Evolutionary conservation across 2,113 vertebrate genomes (phyloP), one percentile per base, ranked within the genome.

Genomic region (Sphaerodactylus townsendi): DNA sequence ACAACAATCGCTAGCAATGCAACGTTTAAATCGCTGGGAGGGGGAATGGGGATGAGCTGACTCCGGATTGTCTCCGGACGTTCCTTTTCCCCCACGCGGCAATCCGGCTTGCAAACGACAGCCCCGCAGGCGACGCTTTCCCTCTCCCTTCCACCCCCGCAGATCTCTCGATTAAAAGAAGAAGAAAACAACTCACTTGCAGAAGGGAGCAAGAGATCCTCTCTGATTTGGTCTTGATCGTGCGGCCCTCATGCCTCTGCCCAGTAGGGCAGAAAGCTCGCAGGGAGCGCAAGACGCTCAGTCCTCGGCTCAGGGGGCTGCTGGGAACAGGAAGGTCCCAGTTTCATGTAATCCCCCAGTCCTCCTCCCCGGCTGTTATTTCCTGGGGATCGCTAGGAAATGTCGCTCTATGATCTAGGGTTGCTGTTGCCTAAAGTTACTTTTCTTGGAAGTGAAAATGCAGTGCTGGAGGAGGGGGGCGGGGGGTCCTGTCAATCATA

Each of bases 301-400:
- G 46, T 39, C 64, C 74, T 33, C 13, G 4, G 69, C 19, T 84
- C 74, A 46, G 56, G 75, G 75, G 84, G 84, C 21, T 78, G 76
- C 87, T 70, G 84, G 81, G 81, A 84, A 89, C 81, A 86, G 77
- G 85, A 86, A 89, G 85, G 77, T 86, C 85, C 81, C 81, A 11
- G 87, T 70, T 73, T 70, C 64, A 79, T 82, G 44, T 69, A 78
- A 70, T 62, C 76, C 79, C 71, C 73, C 10, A 62, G 59, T 71
- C 64, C 37, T 69, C 83, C 76, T 62, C 83, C 73, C 59, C 46
- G 19, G 11, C 21, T 5, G 70, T 37, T 30, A 59, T 77, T 86
- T 86, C 85, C 85, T 86, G 85, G 72, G 46, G 73, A 86, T 76
- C 66, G 65, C 85, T 82, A 82, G 85, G 79, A 71, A 70, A 30